Evolutionary conservation across 1,140 invertebrate species (phyloP).

Genomic region (Pachypeltis micranthus): DNA sequence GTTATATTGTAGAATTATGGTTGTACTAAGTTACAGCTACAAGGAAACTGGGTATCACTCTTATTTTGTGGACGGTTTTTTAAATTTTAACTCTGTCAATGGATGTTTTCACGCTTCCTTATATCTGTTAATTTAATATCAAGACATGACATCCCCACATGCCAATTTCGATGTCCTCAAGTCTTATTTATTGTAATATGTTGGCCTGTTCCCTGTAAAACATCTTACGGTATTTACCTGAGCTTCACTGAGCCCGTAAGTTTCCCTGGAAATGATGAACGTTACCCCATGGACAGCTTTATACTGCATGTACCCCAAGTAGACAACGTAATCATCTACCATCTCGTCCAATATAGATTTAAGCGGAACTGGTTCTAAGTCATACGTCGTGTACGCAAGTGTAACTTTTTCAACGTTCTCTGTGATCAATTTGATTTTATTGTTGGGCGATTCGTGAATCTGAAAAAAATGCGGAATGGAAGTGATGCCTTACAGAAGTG

Average conservation of each 20-base stretch:
- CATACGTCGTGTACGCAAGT: background rate
- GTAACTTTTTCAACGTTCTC: background rate
- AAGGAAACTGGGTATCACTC: no score
- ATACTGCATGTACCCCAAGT: conserved; percentile 12
- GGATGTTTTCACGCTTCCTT: no score
- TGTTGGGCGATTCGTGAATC: background rate
- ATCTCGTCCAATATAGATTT: background rate
- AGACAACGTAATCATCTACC: conserved; percentile 3
- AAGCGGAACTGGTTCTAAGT: background rate
- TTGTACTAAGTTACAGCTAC: no score
- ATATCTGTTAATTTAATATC: no score
- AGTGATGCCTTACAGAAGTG: no score
- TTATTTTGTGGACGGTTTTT: no score
- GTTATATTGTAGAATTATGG: no score
- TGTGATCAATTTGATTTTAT: conserved; percentile 1
- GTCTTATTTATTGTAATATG: no score
- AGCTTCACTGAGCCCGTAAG: background rate
- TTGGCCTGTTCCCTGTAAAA: background rate
- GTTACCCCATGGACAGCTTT: conserved; percentile 7
- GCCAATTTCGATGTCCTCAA: no score
- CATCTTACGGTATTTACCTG: conserved; percentile 7
- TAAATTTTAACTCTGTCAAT: no score
- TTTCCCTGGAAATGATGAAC: background rate
- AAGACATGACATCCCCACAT: no score
- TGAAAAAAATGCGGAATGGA: background rate